Evolutionary conservation across 2,797 vertebrate species (phyloP), one percentile per base, ranked within the genome.

Genomic region (Tauraco hartlaubi): DNA sequence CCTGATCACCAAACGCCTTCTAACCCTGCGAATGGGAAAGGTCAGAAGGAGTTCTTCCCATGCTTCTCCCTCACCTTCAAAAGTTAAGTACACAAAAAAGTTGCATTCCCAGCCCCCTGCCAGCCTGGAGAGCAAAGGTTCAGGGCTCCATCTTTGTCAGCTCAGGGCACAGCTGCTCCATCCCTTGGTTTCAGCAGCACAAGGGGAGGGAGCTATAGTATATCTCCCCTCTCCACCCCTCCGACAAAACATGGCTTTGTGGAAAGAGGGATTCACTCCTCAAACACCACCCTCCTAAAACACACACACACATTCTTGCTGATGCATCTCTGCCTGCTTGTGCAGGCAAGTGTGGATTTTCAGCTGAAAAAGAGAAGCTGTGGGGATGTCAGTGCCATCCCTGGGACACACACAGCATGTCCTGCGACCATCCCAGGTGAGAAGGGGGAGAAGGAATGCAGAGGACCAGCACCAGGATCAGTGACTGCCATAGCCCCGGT

Each of bases 91-190:
- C 16, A 59, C 33, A 71, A 35, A 4, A 74, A 31, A 78, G 19
- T 66, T 56, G 84, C 22, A 29, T 26, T 75, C 48, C 48, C 33
- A 90, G 39, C 15, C 9, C 13, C 35, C 25, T 61, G 49, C 41
- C 37, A 91, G 48, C 12, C 29, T 44, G 19, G 20, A 73, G 25
- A 33, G 44, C 21, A 76, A 92, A 82, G 25, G 39, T 61, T 92
- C 71, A 88, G 35, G 18, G 31, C 28, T 67, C 16, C 77, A 85
- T 51, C 64, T 94, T 41, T 93, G 54, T 51, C 54, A 83, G 37
- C 51, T 67, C 43, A 25, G 41, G 55, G 18, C 37, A 67, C 48
- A 83, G 71, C 15, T 79, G 49, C 44, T 76, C 41, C 52, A 77
- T 62, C 46, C 28, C 26, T 68, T 62, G 26, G 18, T 52, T 81